Base-by-base conservation (phyloP, 2,888 invertebrate species). In the Catotricha subobsoleta region DNA sequence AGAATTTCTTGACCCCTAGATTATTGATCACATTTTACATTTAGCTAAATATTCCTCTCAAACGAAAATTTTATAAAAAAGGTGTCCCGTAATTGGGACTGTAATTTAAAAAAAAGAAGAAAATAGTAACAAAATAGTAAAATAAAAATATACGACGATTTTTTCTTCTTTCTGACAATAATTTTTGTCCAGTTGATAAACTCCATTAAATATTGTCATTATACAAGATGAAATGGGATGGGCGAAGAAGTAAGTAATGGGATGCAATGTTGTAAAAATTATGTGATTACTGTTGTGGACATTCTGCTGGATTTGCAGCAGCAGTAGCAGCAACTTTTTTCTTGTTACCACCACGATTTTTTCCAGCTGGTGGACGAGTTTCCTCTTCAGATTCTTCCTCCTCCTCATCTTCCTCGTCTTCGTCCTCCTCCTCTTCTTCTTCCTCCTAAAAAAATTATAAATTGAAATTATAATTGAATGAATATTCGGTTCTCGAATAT, bases 261-360 rank as follows among this genome's bases (percentile, higher is more conserved):
- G n/a, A 21, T 23, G 13, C 16, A 10, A 36, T 36, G 15, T 36
- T 16, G 25, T 9, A n/a, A n/a, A 25, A 8, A 25, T 10, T 25
- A 10, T 25, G 6, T 10, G 10, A 10, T 66, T 75, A 80, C 66
- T 80, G 80, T 53, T 76, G 77, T 59, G 76, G 76, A 67, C 80
- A 80, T 52, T 80, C 79, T 47, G 72, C 71, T 43, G 74, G 72
- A 55, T 65, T 38, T 13, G 23, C 25, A 23, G 19, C 20, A 15
- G 15, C 23, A 10, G 36, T 31, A 23, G 25, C 27, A 33, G 33
- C 38, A 7, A 19, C 39, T 12, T 39, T 39, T 16, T 39, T 39
- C 21, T 29, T 29, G 3, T 29, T 15, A 4, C 29, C 39, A 19
- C 15, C 25, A 28, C 20, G 13, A n/a, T 27, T 29, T 12, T 29